phyloP scores from a whole-genome alignment of 2,113 vertebrate genomes.

The Oophaga pumilio region DNA sequence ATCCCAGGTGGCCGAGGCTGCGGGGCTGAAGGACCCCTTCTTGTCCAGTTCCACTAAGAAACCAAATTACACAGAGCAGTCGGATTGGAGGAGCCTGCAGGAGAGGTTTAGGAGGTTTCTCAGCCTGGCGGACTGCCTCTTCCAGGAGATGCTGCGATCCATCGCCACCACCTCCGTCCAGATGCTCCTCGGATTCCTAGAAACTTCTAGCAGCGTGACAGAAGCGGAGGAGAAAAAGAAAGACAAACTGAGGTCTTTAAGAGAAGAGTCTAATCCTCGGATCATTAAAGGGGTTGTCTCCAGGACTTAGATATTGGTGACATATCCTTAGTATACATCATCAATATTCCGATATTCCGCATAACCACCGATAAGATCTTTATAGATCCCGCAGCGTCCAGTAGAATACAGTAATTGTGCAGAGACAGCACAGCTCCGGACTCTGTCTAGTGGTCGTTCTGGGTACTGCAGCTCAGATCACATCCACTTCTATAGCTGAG shows the following conservation, averaged over 20 bases:
- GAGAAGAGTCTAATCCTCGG: background rate
- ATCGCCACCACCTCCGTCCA: constrained; percentile 64
- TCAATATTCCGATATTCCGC: too few relatives aligned
- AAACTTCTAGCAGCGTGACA: constrained; percentile 56
- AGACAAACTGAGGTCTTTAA: constrained; percentile 50
- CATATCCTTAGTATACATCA: too few relatives aligned
- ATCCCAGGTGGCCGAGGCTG: constrained; percentile 67
- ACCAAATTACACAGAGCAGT: constrained; percentile 61
- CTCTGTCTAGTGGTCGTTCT: too few relatives aligned
- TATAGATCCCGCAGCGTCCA: too few relatives aligned
- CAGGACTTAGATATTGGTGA: too few relatives aligned
- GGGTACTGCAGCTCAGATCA: too few relatives aligned
- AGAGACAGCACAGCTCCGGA: too few relatives aligned
- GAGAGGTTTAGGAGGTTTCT: constrained; percentile 63
- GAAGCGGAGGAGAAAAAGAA: constrained; percentile 61
- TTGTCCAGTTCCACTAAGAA: constrained; percentile 47
- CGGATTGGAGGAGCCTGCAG: constrained; percentile 61
- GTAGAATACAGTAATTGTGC: too few relatives aligned
- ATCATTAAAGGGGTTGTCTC: background rate
- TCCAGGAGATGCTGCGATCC: constrained; percentile 67
- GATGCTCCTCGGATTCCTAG: constrained; percentile 62
- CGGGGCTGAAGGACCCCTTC: constrained; percentile 64
- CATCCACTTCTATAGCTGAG: too few relatives aligned
- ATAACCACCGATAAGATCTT: too few relatives aligned
- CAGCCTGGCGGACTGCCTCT: constrained; percentile 67